phyloP scores from a whole-genome alignment of 2,113 vertebrate species.

The Lanius ludovicianus region DNA sequence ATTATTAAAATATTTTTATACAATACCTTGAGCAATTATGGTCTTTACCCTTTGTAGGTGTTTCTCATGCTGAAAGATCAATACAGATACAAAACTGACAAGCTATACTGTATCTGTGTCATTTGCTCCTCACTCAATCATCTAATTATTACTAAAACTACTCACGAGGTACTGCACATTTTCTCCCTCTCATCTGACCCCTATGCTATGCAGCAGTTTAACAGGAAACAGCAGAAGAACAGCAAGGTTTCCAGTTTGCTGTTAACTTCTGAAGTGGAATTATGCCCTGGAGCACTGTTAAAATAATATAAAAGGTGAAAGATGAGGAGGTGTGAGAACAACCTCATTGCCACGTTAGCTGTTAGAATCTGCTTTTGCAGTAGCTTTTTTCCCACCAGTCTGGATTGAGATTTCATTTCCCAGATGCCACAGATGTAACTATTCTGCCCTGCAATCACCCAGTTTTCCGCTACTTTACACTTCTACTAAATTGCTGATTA shows the following conservation, averaged over 20 bases:
- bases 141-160: background rate
- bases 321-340: background rate
- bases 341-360: background rate
- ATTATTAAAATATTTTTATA: background rate
- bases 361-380: background rate
- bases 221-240: background rate
- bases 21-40: background rate
- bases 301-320: background rate
- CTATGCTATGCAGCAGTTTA: background rate
- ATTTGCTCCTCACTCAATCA: background rate
- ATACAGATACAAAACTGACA: background rate
- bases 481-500: background rate
- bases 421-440: background rate
- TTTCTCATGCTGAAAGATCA: background rate
- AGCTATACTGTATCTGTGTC: background rate
- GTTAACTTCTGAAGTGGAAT: background rate
- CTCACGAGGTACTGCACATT: background rate
- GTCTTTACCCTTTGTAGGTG: background rate
- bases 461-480: background rate
- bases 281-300: background rate
- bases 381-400: background rate
- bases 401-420: background rate
- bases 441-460: background rate
- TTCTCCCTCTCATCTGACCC: background rate
- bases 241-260: background rate